Base-by-base conservation (phyloP, 1,140 invertebrate species). In the Nasonia giraulti region DNA sequence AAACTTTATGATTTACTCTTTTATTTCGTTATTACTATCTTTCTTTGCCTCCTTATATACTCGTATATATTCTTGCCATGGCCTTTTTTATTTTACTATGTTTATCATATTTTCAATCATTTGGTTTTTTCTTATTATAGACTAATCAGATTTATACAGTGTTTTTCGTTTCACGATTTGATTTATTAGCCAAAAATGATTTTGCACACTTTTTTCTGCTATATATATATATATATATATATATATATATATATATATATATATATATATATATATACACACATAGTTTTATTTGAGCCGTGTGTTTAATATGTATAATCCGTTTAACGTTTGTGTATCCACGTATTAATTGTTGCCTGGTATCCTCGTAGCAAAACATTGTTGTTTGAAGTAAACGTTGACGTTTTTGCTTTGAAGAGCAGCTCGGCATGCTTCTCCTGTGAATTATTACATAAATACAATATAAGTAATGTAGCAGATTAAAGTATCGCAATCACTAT, bases 1-100 rank as follows among this genome's bases (percentile, higher is more conserved):
- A 47, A 86, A 81, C 77, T 50, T 69, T 66, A 27, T 83, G 68
- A 77, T 87, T 85, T 82, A 40, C 17, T 81, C 69, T 62, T 62
- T 78, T 74, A 80, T 80, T 82, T 85, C n/a, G 37, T 85, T 33
- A 37, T 66, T 47, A 17, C 74, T 71, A 69, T 69, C 14, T 84
- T 33, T n/a, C 23, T 77, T 33, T 69, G 31, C n/a, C 31, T 82
- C 75, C 62, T 78, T 73, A 14, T 33, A 40, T n/a, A 62, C 55
- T 62, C 5, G 55, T n/a, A 62, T 14, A 55, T 31, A 40, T 37
- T 77, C 44, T 81, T 55, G 71, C 78, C 62, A 50, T 69, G 33
- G 68, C 62, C 81, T 80, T 80, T 47, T 84, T 77, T n/a, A 44
- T 44, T 44, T 44, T 44, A 10, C 40, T 44, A 44, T 44, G 2